Base-by-base conservation (phyloP, 2,888 invertebrate species). In the Synanthedon myopaeformis region DNA sequence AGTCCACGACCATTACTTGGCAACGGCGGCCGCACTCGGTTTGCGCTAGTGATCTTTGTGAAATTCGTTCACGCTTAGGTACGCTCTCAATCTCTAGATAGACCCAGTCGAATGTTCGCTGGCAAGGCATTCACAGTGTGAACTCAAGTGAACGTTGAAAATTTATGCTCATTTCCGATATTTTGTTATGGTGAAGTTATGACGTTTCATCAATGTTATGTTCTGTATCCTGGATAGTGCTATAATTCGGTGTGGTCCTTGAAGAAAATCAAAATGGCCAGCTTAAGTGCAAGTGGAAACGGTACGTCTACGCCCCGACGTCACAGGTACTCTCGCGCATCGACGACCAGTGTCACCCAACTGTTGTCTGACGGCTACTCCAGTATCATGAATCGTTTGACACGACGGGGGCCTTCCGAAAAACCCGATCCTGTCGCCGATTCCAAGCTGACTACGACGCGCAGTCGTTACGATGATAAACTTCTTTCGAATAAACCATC, bases 291-390 rank as follows among this genome's bases (percentile, higher is more conserved):
- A 59, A 76, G 72, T 65, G 77, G 77, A 63, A 77, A 73, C 66
- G 76, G 72, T 57, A 74, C 79, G 59, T 79, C 82, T 54, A 90
- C 81, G 71, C 90, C 75, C 73, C 89, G 91, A 58, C 90, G 92
- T 62, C 90, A 90, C 72, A 91, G 94, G 61, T 95, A 95, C 82
- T 89, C 92, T 61, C 91, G 96, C 59, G 89, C 91, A 59, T 94
- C 95, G 53, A 93, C 93, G 56, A 90, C 92, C 52, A 95, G 95
- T 83, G 94, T 96, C 65, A 93, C 95, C 60, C 96, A 96, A 81
- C 87, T 96, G 68, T 87, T 96, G 65, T 93, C 93, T 64, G 96
- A 96, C 76, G 95, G 95, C 65, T 96, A 95, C 82, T 93, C 94
- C 69, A 96, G 91, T 82, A 89, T 96, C 62, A 90, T 96, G 67